These are phyloP conservation scores for Oasisia sp. DNA, from an alignment of 2,888 invertebrate genomes.

Conservation along the genomic window DNA sequence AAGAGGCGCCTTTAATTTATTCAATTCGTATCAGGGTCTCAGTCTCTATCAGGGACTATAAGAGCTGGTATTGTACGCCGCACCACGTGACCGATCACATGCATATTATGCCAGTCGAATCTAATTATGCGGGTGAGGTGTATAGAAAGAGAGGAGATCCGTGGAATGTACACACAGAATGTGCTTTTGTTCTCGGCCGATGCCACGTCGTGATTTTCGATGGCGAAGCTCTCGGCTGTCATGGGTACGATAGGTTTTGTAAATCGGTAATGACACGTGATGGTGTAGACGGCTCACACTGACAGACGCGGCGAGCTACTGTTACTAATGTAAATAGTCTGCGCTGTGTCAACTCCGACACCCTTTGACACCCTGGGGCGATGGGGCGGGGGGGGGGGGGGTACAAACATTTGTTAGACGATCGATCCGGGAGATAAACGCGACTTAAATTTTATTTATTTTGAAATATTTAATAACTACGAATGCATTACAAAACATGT, in stretches of 20 bases:
- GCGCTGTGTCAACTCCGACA: background rate
- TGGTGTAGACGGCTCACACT: background rate
- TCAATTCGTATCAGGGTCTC: background rate
- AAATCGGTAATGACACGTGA: background rate
- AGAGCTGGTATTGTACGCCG: background rate
- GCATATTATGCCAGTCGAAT: background rate
- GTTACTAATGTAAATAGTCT: background rate
- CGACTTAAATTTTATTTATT: too few species aligned
- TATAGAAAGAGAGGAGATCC: background rate
- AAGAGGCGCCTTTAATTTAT: too few species aligned
- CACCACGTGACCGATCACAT: background rate
- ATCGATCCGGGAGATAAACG: background rate
- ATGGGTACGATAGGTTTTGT: background rate
- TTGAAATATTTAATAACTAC: too few species aligned
- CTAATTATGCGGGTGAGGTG: background rate
- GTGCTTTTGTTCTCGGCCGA: background rate
- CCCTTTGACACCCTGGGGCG: background rate
- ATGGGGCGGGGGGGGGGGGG: background rate
- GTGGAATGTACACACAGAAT: background rate
- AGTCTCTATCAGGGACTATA: background rate
- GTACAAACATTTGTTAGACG: background rate
- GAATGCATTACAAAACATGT: too few species aligned
- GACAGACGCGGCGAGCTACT: background rate
- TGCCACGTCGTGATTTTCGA: background rate
- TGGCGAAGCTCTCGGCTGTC: background rate